Conservation (phyloP, 2,113 vertebrate species). For the Ceyx cyanopectus region DNA sequence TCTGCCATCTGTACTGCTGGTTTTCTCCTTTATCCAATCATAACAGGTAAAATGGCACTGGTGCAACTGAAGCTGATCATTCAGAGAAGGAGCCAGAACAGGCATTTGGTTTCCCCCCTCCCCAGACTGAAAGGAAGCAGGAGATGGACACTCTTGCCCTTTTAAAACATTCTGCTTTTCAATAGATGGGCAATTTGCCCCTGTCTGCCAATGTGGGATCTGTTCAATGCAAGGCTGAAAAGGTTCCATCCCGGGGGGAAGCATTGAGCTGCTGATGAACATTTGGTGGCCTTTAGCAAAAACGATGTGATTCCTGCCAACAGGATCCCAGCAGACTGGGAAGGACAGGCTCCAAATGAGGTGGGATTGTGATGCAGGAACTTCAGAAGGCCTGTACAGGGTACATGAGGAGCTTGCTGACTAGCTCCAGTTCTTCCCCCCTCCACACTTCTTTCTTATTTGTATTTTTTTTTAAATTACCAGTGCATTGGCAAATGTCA, state of each 20-base stretch:
- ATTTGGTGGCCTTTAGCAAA: slow-evolving; percentile 77
- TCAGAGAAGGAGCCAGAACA: slow-evolving; percentile 19
- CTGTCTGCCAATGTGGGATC: slow-evolving; percentile 64
- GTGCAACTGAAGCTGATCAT: slow-evolving; percentile 24
- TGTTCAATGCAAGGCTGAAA: slow-evolving; percentile 72
- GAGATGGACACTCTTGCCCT: slow-evolving; percentile 68
- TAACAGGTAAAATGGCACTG: slow-evolving; percentile 61
- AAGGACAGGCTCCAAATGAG: slow-evolving; percentile 65
- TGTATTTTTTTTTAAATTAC: slow-evolving; percentile 14
- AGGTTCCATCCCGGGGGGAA: slow-evolving; percentile 71
- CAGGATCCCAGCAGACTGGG: slow-evolving; percentile 57
- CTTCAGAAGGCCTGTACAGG: slow-evolving; percentile 32
- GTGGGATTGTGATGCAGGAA: slow-evolving; percentile 51
- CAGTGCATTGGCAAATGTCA: slow-evolving; percentile 31
- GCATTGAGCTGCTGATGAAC: slow-evolving; percentile 65
- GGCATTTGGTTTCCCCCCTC: background rate
- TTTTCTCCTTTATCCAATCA: slow-evolving; percentile 40
- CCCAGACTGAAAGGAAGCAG: slow-evolving; percentile 18
- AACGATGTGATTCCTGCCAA: slow-evolving; percentile 59
- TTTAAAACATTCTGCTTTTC: slow-evolving; percentile 61
- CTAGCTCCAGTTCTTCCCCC: background rate
- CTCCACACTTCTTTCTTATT: background rate
- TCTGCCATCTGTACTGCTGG: slow-evolving; percentile 63
- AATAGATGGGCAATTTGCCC: slow-evolving; percentile 67
- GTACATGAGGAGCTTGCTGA: background rate